Evolutionary conservation across 64 coral and sea anemone species (phyloP), one percentile per base, ranked within the genome.

Genomic region (Anthopleura sola): DNA sequence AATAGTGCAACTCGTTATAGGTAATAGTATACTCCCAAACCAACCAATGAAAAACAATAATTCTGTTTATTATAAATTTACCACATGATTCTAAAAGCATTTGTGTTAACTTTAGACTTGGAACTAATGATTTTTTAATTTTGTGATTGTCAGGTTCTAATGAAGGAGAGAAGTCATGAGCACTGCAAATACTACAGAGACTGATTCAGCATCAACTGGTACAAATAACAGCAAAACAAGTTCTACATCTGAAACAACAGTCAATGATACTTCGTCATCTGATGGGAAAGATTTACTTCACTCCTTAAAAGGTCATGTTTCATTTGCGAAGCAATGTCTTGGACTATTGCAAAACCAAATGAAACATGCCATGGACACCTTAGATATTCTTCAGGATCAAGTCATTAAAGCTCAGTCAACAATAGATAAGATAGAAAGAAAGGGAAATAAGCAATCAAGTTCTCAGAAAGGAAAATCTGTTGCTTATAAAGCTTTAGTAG

Each of bases 311-410:
- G 83, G 83, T 12, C 83, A 86, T 75, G 89, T 91, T 58, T 86
- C 89, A 55, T 91, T 91, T 86, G 89, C 89, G 36, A 85, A 91
- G 18, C 89, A 91, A 49, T 91, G 89, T 48, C 55, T 91, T 20
- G 85, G 89, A 40, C 76, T 91, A 28, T 53, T 91, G 20, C 89
- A 85, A 33, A 91, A 91, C 19, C 89, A 91, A 40, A 91, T 91
- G 89, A 91, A 91, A 56, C 89, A 91, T 86, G 89, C 89, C 19
- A 86, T 85, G 50, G 89, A 91, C 76, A 91, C 89, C 49, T 33
- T 91, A 33, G 77, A 85, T 76, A 91, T 91, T 69, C 84, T 91
- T 66, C 89, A 91, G 18, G 84, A 91, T 16, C 89, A 91, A 81
- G 89, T 91, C 60, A 85, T 58, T 11, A 80, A 86, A 62, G 89